Percentiles rank a stretch among this genome's conserved stretches.
These are phyloP conservation scores for Acyrthosiphon pisum DNA, from an alignment of 1,140 invertebrate species.

Conservation along the genomic window DNA sequence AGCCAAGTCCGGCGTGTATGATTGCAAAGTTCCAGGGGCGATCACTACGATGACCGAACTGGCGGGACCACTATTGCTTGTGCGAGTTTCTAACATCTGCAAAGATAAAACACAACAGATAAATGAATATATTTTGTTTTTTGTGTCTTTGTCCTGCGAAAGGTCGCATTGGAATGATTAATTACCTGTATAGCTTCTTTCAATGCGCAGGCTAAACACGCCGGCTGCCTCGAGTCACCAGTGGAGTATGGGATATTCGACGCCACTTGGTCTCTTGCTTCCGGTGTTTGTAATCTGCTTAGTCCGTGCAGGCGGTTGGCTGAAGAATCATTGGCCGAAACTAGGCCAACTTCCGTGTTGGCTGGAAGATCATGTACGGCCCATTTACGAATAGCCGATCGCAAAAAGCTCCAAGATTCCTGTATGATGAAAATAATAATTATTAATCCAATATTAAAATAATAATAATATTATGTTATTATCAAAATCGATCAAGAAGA, in stretches of 20 bases:
- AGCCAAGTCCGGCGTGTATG: conserved; percentile 57
- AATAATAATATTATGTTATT: background rate
- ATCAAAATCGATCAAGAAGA: too few species aligned
- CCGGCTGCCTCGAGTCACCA: conserved; percentile 63
- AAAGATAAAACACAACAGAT: conserved; percentile 44
- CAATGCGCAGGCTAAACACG: conserved; percentile 67
- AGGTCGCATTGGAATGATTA: background rate
- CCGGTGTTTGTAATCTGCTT: conserved; percentile 62
- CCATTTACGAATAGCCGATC: conserved; percentile 68
- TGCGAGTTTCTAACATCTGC: conserved; percentile 66
- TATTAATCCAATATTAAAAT: background rate
- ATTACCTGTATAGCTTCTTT: conserved; percentile 65
- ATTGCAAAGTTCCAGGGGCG: conserved; percentile 64
- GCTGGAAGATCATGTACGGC: conserved; percentile 66
- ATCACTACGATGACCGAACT: conserved; percentile 68
- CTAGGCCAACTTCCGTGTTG: conserved; percentile 66
- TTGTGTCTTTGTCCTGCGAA: background rate
- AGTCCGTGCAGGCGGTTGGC: conserved; percentile 62
- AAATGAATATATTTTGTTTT: background rate
- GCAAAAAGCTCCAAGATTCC: conserved; percentile 70
- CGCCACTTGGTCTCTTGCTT: conserved; percentile 64
- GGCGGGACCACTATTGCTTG: conserved; percentile 63
- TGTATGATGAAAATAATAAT: conserved; percentile 57
- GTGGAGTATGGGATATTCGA: conserved; percentile 67
- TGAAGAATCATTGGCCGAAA: conserved; percentile 64